Evolutionary conservation across 1,140 invertebrate genomes (phyloP).

Genomic region (Kradibia gibbosae): DNA sequence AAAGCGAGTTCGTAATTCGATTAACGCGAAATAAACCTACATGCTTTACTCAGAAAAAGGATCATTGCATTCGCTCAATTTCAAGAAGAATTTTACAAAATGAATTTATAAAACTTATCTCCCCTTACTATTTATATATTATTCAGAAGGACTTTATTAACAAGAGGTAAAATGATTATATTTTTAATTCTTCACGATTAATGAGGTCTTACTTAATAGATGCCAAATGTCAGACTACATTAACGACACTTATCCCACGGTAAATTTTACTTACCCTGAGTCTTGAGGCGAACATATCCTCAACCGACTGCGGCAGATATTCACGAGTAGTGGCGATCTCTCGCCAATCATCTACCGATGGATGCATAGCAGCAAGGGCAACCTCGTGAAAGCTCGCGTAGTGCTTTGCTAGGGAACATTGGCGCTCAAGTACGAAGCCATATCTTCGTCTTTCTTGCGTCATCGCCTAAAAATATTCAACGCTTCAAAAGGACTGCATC

Average conservation of each 20-base stretch:
- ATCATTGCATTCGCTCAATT: not conserved
- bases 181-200: too few relatives aligned
- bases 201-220: too few relatives aligned
- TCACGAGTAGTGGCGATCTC: constrained; percentile 89
- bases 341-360: constrained; percentile 89
- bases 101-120: too few relatives aligned
- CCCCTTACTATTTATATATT: too few relatives aligned
- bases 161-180: too few relatives aligned
- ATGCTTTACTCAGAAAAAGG: not conserved
- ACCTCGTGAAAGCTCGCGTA: constrained; percentile 90
- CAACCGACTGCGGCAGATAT: constrained; percentile 84
- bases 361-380: constrained; percentile 83
- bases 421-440: constrained; percentile 92
- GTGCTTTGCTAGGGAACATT: constrained; percentile 93
- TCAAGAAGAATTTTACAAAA: too few relatives aligned
- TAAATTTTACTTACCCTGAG: constrained; percentile 75
- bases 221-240: too few relatives aligned
- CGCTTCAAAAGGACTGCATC: too few relatives aligned
- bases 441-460: constrained; percentile 93
- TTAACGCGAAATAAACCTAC: not conserved
- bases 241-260: too few relatives aligned
- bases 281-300: constrained; percentile 84
- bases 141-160: too few relatives aligned
- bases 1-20: not conserved
- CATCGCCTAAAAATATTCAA: constrained; percentile 81